Evolutionary conservation across 2,113 vertebrate genomes (phyloP), one percentile per base, ranked within the genome.

Genomic region (Corydoras maculifer): DNA sequence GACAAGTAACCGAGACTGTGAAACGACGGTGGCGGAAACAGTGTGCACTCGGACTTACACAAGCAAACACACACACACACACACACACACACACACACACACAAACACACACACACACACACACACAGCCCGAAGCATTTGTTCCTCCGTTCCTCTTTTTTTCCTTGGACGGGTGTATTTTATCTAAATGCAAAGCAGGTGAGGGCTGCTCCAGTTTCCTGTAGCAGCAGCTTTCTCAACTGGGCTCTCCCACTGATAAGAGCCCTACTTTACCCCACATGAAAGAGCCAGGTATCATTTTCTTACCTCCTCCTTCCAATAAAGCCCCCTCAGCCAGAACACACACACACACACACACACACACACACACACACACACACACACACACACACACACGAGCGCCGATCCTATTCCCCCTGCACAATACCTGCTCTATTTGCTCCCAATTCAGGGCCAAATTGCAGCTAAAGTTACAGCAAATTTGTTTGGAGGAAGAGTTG

Each of bases 401-500:
- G 15, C 65, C 62, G 55, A 62, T 74, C 76, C 55, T 74, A 78
- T 82, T 87, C 85, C 87, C 77, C 70, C 48, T 78, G 82, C 87
- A 95, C 93, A 97, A 94, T 95, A 93, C 83, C 80, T 86, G 80
- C 88, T 91, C 93, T 98, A 94, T 96, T 93, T 94, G 93, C 86
- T 89, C 89, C 89, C 89, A 87, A 90, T 88, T 90, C 85, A 85
- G 85, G 88, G 90, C 91, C 91, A 89, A 94, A 93, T 96, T 95
- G 94, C 92, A 94, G 93, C 94, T 98, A 92, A 94, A 95, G 92
- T 98, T 98, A 94, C 96, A 91, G 90, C 94, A 96, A 98, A 98
- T 97, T 97, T 98, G 96, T 99, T 99, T 97, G 91, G 93, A 92
- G 89, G 90, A 90, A 94, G 95, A 96, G 87, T 91, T 90, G 92